Percentiles rank a stretch among this genome's conserved stretches.
Evolutionary conservation across 2,888 invertebrate species (phyloP).

Genomic region (Zaprionus lineosus): DNA sequence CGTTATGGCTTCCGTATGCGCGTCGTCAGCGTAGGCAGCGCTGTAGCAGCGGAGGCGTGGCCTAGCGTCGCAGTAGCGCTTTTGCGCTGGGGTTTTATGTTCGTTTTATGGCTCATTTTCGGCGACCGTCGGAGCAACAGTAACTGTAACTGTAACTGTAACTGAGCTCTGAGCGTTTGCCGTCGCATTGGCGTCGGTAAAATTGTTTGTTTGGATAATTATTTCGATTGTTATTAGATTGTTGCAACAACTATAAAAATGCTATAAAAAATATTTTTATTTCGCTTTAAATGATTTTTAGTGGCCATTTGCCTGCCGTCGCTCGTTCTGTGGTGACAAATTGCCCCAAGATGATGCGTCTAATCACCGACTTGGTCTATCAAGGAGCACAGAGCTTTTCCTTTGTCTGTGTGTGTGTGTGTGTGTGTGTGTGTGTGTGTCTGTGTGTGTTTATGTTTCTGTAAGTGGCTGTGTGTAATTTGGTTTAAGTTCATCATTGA

Average conservation of each 20-base stretch:
- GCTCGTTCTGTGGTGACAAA: conserved; percentile 73
- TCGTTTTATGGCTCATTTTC: conserved; percentile 74
- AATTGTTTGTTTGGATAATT: conserved; percentile 79
- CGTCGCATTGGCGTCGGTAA: conserved; percentile 70
- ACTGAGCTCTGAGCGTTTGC: conserved; percentile 48
- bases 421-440: background rate
- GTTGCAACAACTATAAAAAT: conserved; percentile 80
- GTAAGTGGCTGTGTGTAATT: conserved; percentile 4
- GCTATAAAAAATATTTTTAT: conserved; percentile 78
- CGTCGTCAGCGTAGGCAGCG: conserved; percentile 49
- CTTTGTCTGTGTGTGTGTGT: background rate
- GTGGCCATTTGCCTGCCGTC: conserved; percentile 57
- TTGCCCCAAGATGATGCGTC: conserved; percentile 70
- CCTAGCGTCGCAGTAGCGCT: conserved; percentile 70
- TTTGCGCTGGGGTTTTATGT: conserved; percentile 66
- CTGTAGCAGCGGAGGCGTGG: conserved; percentile 73
- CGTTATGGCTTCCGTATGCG: conserved; percentile 83
- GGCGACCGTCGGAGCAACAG: conserved; percentile 57
- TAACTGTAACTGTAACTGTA: conserved; percentile 36
- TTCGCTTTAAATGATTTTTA: conserved; percentile 77
- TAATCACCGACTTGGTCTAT: conserved; percentile 63
- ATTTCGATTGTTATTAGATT: conserved; percentile 81
- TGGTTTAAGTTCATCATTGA: conserved; percentile 50
- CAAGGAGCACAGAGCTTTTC: conserved; percentile 30
- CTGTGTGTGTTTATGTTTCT: background rate